These are phyloP conservation scores for Eucidaris tribuloides DNA, from an alignment of 35 echinoderm and acorn worm species.

Conservation along the genomic window DNA sequence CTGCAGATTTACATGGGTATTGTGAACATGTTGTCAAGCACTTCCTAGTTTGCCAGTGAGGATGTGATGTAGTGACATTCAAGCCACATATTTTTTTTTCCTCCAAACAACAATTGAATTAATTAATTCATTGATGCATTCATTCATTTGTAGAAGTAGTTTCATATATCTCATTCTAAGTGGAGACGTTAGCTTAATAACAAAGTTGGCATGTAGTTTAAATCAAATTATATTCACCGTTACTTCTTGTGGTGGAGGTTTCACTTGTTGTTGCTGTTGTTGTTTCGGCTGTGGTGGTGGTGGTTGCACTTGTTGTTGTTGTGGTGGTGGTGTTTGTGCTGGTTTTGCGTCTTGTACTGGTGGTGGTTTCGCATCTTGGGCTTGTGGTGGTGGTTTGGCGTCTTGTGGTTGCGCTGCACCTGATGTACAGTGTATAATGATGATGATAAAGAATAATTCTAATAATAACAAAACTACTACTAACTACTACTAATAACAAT, in stretches of 20 bases:
- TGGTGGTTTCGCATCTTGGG: conserved; percentile 39
- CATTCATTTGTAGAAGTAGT: background rate
- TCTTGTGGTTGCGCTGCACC: conserved; percentile 28
- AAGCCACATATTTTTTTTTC: background rate
- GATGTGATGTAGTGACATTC: background rate
- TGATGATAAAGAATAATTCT: too few species aligned
- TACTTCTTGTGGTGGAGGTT: conserved; percentile 10
- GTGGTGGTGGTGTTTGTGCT: conserved; percentile 46
- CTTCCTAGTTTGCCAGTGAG: too few species aligned
- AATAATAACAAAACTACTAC: too few species aligned
- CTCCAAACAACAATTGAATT: background rate
- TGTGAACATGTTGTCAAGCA: too few species aligned
- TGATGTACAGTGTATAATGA: too few species aligned
- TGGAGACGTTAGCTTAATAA: too few species aligned
- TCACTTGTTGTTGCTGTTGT: background rate
- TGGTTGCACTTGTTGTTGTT: conserved; percentile 40
- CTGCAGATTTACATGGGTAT: too few species aligned
- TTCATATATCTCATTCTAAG: background rate
- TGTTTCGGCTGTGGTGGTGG: conserved; percentile 29
- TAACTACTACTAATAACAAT: too few species aligned
- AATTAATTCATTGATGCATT: background rate
- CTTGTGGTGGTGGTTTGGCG: conserved; percentile 53
- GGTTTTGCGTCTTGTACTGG: conserved; percentile 9
- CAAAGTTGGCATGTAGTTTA: too few species aligned
- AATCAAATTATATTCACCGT: too few species aligned